Evolutionary conservation across 2,888 invertebrate species (phyloP).

Genomic region (Carterocephalus palaemon): DNA sequence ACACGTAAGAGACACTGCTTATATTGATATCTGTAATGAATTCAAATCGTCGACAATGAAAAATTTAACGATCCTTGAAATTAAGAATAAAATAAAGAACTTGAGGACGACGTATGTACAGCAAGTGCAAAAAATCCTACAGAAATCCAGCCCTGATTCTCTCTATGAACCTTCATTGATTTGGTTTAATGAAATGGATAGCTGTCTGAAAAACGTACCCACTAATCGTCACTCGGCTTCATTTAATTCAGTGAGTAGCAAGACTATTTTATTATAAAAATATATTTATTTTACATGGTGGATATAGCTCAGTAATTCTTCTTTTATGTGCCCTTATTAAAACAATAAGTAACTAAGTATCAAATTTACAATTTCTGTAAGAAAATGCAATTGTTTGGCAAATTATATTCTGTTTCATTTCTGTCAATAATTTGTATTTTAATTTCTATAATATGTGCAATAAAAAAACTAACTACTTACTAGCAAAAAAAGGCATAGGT

Average conservation of each 20-base stretch:
- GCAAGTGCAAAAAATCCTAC: constrained; percentile 66
- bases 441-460: too few species aligned
- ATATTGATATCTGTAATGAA: constrained; percentile 49
- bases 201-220: constrained; percentile 56
- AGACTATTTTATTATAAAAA: too few species aligned
- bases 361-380: too few species aligned
- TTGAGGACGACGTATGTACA: constrained; percentile 70
- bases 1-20: constrained; percentile 58
- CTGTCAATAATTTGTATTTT: too few species aligned
- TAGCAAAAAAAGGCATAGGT: too few species aligned
- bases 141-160: constrained; percentile 56
- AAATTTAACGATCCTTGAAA: constrained; percentile 53
- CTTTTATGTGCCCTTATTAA: too few species aligned
- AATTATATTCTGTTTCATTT: too few species aligned
- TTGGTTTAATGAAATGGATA: constrained; percentile 70
- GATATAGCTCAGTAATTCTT: too few species aligned
- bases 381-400: too few species aligned
- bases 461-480: too few species aligned
- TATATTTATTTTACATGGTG: too few species aligned
- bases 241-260: constrained; percentile 38
- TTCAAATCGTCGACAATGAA: constrained; percentile 54
- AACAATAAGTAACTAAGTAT: too few species aligned
- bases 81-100: constrained; percentile 71
- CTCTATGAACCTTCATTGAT: constrained; percentile 61
- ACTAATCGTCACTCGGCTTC: constrained; percentile 45